Evolutionary conservation across 2,888 invertebrate genomes (phyloP), one percentile per base, ranked within the genome.

Genomic region (Heliconius charithonia): DNA sequence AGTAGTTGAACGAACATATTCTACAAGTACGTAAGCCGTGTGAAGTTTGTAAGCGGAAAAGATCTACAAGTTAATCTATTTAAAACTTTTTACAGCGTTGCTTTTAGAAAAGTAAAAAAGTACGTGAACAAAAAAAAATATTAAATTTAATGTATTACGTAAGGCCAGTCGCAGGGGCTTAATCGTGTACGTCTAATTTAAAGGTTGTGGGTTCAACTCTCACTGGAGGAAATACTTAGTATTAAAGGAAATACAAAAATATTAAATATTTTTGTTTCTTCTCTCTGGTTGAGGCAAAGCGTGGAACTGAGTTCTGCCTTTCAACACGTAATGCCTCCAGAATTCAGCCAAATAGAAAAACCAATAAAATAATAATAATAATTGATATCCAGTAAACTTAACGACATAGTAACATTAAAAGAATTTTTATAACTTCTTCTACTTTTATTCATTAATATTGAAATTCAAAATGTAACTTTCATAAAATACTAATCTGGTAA

Each of bases 1-100:
- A 77, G 63, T 70, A 27, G 37, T 69, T 69, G 22, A 56, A 59
- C 45, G 59, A 56, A 62, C 63, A 71, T 29, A 41, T 71, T 65
- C 56, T 22, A 29, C 16, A 45, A 16, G 45, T 45, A 45, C 45
- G 45, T 32, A 29, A 51, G 32, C 41, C 22, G 22, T 9, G 56
- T 22, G 9, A 22, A 56, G 56, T 56, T 56, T 56, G 56, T 56
- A 56, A 56, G 22, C 56, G 56, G 22, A 22, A 56, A 56, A 22
- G 56, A 56, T 9, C 22, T 56, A 37, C 37, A 37, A 22, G 3
- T 56, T 56, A 56, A 56, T 56, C 56, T 56, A 56, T 56, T 56
- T 56, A 56, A 56, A 56, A 56, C 56, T 56, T 56, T 56, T 56
- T 22, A 56, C 56, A 56, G 56, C 56, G 7, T 56, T 22, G 56